Conservation (phyloP, 2,888 invertebrate species). For the Acanthosepion lycidas region DNA sequence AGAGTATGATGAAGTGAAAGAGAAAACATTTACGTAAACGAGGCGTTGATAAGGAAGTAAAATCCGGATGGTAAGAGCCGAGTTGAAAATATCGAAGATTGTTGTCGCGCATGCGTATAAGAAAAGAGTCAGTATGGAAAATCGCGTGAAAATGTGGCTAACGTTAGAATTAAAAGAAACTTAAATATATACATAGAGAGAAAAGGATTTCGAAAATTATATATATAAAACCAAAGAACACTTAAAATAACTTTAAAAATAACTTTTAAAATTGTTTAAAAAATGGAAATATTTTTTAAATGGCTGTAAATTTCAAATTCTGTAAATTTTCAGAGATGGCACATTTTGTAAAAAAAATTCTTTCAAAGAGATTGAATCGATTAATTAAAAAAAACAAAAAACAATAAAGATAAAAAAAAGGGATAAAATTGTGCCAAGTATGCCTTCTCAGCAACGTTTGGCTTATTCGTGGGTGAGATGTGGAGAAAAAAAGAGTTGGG, state of each 20-base stretch:
- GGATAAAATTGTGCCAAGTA: not conserved
- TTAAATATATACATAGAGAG: not conserved
- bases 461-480: not conserved
- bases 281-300: not conserved
- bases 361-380: slow-evolving; percentile 22
- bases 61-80: not conserved
- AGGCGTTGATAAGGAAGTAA: not conserved
- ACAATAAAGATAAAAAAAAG: not conserved
- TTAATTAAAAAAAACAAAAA: not conserved
- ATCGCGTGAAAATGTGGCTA: not conserved
- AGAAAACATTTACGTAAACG: not conserved
- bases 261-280: not conserved
- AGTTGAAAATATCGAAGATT: not conserved
- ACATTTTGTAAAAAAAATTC: not conserved
- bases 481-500: slow-evolving; percentile 35
- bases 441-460: not conserved
- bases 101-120: not conserved
- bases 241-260: not conserved
- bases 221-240: not conserved
- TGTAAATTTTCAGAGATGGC: not conserved
- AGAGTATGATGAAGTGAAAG: too few species aligned
- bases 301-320: not conserved
- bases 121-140: not conserved
- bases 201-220: not conserved
- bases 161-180: not conserved